These are phyloP conservation scores for Congeria kusceri DNA, from an alignment of 2,888 invertebrate species.

Conservation along the genomic window DNA sequence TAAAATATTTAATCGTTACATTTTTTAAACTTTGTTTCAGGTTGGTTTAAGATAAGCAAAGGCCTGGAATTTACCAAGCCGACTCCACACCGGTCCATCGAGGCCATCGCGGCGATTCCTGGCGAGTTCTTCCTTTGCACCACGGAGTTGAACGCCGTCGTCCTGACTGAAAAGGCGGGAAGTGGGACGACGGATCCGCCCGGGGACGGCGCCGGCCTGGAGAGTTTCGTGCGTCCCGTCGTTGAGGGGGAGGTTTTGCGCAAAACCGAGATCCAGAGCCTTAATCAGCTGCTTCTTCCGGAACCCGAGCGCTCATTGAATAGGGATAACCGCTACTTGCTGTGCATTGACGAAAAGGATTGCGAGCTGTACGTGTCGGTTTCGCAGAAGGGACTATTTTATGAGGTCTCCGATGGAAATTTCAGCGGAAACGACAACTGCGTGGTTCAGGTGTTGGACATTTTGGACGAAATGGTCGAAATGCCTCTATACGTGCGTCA, in stretches of 20 bases:
- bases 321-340: conserved; percentile 39
- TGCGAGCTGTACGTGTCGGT: conserved; percentile 51
- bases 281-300: conserved; percentile 51
- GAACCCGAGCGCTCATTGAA: conserved; percentile 23
- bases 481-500: conserved; percentile 61
- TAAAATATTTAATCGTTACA: no score
- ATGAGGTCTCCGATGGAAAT: conserved; percentile 62
- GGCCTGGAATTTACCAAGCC: conserved; percentile 58
- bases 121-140: conserved; percentile 62
- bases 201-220: conserved; percentile 1
- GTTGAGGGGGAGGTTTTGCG: conserved; percentile 58
- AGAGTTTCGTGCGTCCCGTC: conserved; percentile 36
- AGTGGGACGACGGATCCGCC: not conserved
- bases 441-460: conserved; percentile 54
- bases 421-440: conserved; percentile 50
- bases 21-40: conserved; percentile 39
- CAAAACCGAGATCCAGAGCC: conserved; percentile 48
- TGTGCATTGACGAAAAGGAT: conserved; percentile 61
- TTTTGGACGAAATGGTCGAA: conserved; percentile 57
- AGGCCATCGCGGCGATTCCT: conserved; percentile 31
- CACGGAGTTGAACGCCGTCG: conserved; percentile 52
- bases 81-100: conserved; percentile 44
- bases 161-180: conserved; percentile 28
- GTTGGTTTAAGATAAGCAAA: conserved; percentile 63
- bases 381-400: conserved; percentile 53